Conservation (phyloP, 2,888 invertebrate genomes). For the Oegoconia quadripuncta region DNA sequence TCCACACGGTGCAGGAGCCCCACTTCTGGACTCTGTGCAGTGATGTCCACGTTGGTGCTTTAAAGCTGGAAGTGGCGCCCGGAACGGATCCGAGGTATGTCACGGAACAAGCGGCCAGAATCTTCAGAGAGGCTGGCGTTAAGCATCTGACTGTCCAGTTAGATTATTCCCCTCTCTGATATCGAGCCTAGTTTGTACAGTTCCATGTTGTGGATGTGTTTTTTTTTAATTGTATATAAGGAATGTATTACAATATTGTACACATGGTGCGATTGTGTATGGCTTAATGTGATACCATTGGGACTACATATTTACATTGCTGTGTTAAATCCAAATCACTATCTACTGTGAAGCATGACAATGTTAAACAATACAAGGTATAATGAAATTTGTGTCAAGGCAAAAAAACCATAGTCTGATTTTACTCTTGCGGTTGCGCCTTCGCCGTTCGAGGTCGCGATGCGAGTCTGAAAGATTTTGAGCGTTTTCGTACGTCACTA, state of each 20-base stretch:
- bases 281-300: no score
- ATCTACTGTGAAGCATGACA: no score
- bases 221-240: constrained; percentile 7
- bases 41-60: constrained; percentile 93
- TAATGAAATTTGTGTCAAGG: no score
- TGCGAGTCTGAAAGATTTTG: no score
- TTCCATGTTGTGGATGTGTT: constrained; percentile 2
- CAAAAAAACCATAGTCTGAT: no score
- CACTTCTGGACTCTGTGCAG: constrained; percentile 99
- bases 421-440: no score
- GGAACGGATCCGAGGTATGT: constrained; percentile 96
- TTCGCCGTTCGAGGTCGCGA: no score
- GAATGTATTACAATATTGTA: neutral
- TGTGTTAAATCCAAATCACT: no score
- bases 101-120: constrained; percentile 94
- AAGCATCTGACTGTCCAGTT: constrained; percentile 95
- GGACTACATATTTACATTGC: no score
- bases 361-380: no score
- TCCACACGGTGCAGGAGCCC: constrained; percentile 97
- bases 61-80: constrained; percentile 96
- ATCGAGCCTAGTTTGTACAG: constrained; percentile 26
- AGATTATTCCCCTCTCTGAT: constrained; percentile 88
- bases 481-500: no score
- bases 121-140: constrained; percentile 95
- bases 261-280: neutral